These are phyloP conservation scores for Craniophora ligustri DNA, from an alignment of 2,888 invertebrate species.

Conservation along the genomic window DNA sequence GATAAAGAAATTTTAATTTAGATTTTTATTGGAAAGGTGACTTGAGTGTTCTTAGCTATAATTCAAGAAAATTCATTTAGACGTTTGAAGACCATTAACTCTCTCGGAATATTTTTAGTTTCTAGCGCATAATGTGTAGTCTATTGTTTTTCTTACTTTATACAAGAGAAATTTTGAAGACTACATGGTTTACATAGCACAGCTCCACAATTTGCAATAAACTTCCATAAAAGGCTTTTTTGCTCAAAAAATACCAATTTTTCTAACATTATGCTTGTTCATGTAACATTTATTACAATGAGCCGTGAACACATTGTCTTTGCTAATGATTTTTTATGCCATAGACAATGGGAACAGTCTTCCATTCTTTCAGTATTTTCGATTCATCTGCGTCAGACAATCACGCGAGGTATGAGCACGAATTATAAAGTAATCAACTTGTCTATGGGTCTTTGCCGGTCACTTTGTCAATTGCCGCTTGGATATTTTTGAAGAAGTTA, in stretches of 20 bases:
- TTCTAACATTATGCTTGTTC: constrained; percentile 12
- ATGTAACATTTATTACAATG: constrained; percentile 28
- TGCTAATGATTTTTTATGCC: constrained; percentile 15
- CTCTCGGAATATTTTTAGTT: too few relatives aligned
- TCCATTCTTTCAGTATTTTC: constrained; percentile 11
- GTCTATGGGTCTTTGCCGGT: constrained; percentile 21
- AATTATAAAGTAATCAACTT: constrained; percentile 22
- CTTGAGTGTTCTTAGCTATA: too few relatives aligned
- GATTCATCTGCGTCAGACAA: constrained; percentile 12
- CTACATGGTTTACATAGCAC: neutral
- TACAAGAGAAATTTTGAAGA: neutral
- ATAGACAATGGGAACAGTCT: constrained; percentile 15
- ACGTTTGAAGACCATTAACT: too few relatives aligned
- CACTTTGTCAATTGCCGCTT: constrained; percentile 34
- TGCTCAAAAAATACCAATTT: neutral
- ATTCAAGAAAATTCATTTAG: too few relatives aligned
- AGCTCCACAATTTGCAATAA: constrained; percentile 9
- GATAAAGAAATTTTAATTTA: too few relatives aligned
- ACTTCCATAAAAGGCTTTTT: constrained; percentile 7
- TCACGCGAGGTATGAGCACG: constrained; percentile 13
- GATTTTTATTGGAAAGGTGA: too few relatives aligned
- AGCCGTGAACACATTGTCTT: constrained; percentile 24
- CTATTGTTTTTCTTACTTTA: neutral
- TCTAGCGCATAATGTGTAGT: too few relatives aligned
- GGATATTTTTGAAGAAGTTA: too few relatives aligned